Evolutionary conservation across 37 sponge, comb jelly and placozoan genomes (phyloP), one percentile per base, ranked within the genome.

Genomic region (Axinella damicornis): DNA sequence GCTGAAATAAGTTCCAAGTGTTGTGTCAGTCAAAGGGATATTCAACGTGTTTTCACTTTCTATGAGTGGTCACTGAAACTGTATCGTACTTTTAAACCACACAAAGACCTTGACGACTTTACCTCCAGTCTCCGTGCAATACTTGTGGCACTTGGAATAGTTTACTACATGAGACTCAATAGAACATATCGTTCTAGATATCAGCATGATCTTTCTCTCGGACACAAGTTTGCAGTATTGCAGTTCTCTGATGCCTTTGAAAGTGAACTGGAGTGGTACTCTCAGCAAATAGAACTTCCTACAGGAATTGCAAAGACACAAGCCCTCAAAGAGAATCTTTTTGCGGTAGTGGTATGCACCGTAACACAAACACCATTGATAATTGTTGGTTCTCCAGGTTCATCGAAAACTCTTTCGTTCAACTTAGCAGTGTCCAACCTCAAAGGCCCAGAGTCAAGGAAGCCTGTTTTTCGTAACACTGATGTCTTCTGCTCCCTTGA

Each of bases 321-420:
- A 62, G 96, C 96, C 40, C 41, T 95, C 34, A 95, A 89, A 70
- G 96, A 95, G 87, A 95, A 95, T 81, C 67, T 95, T 39, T 95
- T 95, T 85, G 89, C 92, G 6, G 82, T 78, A 35, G 68, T 92
- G 37, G 84, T 89, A 9, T 95, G 96, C 40, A 84, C 89, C 21
- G 81, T 84, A 20, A 85, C 89, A 17, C 82, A 85, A 28, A 86
- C 89, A 16, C 96, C 96, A 19, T 85, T 95, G 33, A 95, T 95
- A n/a, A 92, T 95, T 30, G 96, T 95, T 20, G 96, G 96, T 2
- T 87, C 89, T 28, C 96, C 96, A 39, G 96, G 96, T 35, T 89
- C 90, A 18, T 92, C 92, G 2, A 95, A 95, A 41, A 95, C 96
- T 18, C 90, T 95, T n/a, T 95, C 96, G 20, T 95, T 95, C 82